Percentiles rank a stretch among this genome's conserved stretches.
Evolutionary conservation across 2,113 vertebrate genomes (phyloP).

Genomic region (Gallinago undulata): DNA sequence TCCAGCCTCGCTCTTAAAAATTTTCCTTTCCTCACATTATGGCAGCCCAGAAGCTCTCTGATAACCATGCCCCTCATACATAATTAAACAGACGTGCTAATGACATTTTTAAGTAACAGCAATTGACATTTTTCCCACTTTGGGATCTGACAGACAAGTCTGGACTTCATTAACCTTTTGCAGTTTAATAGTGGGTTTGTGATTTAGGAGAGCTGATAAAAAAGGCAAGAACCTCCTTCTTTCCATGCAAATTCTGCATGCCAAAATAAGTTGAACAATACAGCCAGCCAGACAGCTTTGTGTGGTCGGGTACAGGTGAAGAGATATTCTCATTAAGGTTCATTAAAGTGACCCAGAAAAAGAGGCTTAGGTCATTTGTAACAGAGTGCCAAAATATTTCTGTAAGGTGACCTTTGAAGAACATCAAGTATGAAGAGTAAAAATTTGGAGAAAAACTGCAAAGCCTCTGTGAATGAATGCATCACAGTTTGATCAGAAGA

Average conservation of each 20-base stretch:
- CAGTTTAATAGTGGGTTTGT: background rate
- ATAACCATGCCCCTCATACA: slow-evolving; percentile 6
- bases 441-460: background rate
- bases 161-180: slow-evolving; percentile 62
- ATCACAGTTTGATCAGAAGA: background rate
- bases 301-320: background rate
- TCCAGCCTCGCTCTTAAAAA: background rate
- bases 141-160: slow-evolving; percentile 31
- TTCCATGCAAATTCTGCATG: background rate
- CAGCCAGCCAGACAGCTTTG: background rate
- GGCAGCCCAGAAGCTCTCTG: background rate
- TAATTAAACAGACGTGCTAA: slow-evolving; percentile 34
- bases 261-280: background rate
- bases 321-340: background rate
- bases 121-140: slow-evolving; percentile 57
- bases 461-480: background rate
- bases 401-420: background rate
- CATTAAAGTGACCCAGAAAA: background rate
- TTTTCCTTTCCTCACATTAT: background rate
- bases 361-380: background rate
- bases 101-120: slow-evolving; percentile 62
- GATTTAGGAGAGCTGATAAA: slow-evolving; percentile 20
- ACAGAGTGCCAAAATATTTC: slow-evolving; percentile 22
- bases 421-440: background rate
- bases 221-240: background rate